Evolutionary conservation across 1,140 invertebrate species (phyloP).

Genomic region (Ceratosolen fusciceps): DNA sequence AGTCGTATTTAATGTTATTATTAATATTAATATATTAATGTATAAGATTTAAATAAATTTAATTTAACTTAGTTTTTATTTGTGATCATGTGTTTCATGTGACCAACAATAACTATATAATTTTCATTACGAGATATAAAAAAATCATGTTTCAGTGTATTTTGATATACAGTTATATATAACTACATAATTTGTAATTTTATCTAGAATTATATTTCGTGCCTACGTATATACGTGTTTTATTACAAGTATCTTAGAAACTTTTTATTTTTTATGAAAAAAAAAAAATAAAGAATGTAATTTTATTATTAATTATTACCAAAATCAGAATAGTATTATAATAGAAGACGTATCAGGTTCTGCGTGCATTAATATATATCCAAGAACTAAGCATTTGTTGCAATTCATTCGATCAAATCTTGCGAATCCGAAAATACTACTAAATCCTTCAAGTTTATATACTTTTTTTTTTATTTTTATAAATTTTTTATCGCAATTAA

Average conservation of each 20-base stretch:
- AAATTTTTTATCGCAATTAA: slow-evolving; percentile 31
- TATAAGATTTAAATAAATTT: not conserved
- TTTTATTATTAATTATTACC: not conserved
- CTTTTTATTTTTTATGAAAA: not conserved
- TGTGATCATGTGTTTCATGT: not conserved
- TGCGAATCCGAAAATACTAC: too few species aligned
- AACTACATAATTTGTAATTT: not conserved
- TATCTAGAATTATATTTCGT: not conserved
- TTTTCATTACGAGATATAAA: not conserved
- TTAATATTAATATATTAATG: not conserved
- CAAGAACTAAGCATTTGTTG: too few species aligned
- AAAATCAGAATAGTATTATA: not conserved
- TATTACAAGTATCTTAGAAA: not conserved
- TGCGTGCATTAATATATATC: too few species aligned
- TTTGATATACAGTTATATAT: not conserved
- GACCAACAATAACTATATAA: not conserved
- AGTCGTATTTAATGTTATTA: not conserved
- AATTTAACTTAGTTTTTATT: not conserved
- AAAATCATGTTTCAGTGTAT: not conserved
- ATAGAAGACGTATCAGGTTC: too few species aligned
- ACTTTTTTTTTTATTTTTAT: too few species aligned
- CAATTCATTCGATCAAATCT: too few species aligned
- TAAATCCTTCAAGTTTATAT: too few species aligned
- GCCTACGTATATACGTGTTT: not conserved
- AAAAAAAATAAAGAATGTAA: not conserved